phyloP scores from a whole-genome alignment of 2,797 vertebrate genomes.

The Gambusia yucatana region DNA sequence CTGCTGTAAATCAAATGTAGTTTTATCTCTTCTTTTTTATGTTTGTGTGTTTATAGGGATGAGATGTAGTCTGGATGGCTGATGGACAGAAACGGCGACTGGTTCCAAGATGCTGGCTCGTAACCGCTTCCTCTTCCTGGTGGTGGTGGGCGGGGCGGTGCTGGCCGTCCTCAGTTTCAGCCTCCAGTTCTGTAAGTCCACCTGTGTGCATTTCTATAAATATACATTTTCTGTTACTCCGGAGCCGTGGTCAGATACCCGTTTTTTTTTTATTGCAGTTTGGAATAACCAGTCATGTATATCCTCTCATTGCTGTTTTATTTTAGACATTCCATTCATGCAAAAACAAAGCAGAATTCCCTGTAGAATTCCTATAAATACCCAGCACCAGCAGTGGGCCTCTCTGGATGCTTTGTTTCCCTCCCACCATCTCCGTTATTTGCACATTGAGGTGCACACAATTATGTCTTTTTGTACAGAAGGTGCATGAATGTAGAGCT shows the following conservation, averaged over 20 bases:
- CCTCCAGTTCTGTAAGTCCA: constrained; percentile 78
- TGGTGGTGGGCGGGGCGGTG: constrained; percentile 68
- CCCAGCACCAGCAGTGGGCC: constrained; percentile 21
- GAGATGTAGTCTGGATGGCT: constrained; percentile 64
- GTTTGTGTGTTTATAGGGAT: constrained; percentile 43
- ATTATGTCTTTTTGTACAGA: constrained; percentile 45
- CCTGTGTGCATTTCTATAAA: constrained; percentile 5
- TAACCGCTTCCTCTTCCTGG: constrained; percentile 78
- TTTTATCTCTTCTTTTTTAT: neutral
- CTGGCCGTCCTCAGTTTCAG: constrained; percentile 78
- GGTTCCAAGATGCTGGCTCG: constrained; percentile 75
- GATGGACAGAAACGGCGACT: constrained; percentile 51
- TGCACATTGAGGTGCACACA: constrained; percentile 36
- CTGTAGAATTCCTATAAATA: constrained; percentile 55
- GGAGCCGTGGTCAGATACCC: neutral
- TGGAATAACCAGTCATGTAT: constrained; percentile 3
- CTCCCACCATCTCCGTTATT: constrained; percentile 19
- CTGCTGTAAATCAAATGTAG: neutral
- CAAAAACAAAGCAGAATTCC: constrained; percentile 61
- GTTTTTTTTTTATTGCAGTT: neutral
- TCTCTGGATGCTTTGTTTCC: constrained; percentile 24
- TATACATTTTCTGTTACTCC: neutral
- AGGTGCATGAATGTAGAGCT: constrained; percentile 6
- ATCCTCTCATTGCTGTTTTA: constrained; percentile 35
- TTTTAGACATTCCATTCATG: constrained; percentile 40